phyloP scores from a whole-genome alignment of 2,888 invertebrate species.

The Rhamnusium bicolor region DNA sequence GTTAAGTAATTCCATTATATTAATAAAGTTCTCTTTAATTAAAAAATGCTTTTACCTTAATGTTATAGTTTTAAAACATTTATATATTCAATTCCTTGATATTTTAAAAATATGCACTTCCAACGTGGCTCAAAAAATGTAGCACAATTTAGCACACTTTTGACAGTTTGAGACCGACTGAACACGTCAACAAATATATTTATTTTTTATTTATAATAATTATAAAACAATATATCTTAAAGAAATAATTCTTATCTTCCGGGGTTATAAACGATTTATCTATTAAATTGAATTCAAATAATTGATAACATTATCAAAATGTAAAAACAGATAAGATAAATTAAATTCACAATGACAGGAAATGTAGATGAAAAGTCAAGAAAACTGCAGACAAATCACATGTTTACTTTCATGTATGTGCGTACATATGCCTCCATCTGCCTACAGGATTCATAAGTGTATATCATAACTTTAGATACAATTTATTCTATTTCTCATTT shows the following conservation, averaged over 20 bases:
- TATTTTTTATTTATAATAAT: neutral
- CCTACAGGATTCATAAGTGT: neutral
- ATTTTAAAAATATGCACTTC: slow-evolving; percentile 32
- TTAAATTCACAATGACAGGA: neutral
- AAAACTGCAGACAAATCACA: neutral
- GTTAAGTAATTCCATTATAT: neutral
- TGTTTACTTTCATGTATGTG: too few species aligned
- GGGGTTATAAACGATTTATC: neutral
- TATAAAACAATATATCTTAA: neutral
- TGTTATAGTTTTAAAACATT: slow-evolving; percentile 3
- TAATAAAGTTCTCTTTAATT: neutral
- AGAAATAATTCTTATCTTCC: neutral
- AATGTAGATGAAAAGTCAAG: neutral
- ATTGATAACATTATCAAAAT: neutral
- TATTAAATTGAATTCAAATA: neutral
- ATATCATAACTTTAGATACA: neutral
- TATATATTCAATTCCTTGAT: neutral
- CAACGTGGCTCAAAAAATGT: slow-evolving; percentile 44
- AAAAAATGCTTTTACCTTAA: slow-evolving; percentile 17
- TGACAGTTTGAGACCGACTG: slow-evolving; percentile 32
- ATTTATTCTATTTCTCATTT: neutral
- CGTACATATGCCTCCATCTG: neutral
- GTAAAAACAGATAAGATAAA: neutral
- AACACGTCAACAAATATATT: slow-evolving; percentile 39
- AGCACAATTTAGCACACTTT: slow-evolving; percentile 21